Conservation (phyloP, 2,113 vertebrate species). For the Octodon degus region DNA sequence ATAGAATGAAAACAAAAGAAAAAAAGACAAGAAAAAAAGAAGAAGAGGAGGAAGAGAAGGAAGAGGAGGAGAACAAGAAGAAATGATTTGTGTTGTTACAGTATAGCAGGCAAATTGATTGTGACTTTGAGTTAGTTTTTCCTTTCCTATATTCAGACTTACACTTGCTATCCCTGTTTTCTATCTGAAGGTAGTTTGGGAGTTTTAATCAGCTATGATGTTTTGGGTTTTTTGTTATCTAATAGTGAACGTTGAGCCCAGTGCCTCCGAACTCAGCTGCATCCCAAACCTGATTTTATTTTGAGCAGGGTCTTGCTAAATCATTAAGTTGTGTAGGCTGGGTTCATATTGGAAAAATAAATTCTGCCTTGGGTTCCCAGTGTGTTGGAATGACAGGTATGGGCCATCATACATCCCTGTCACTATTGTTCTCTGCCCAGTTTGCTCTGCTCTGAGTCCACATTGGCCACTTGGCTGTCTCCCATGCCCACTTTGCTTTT, state of each 20-base stretch:
- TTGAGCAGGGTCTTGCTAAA: neutral
- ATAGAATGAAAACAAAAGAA: too few relatives aligned
- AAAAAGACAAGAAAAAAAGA: rapidly evolving
- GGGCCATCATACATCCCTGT: neutral
- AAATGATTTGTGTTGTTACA: neutral
- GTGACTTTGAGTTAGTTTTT: neutral
- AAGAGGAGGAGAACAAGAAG: neutral
- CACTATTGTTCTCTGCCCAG: neutral
- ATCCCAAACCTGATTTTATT: neutral
- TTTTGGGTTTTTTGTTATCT: neutral
- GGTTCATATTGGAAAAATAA: neutral
- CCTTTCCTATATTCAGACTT: neutral
- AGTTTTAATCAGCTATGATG: neutral
- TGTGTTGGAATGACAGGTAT: neutral
- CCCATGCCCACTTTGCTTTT: neutral
- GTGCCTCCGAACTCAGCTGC: neutral
- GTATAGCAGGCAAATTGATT: neutral
- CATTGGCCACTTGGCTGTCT: neutral
- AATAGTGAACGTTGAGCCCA: neutral
- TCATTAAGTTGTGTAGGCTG: neutral
- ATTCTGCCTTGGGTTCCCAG: neutral
- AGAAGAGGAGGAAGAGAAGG: too few relatives aligned
- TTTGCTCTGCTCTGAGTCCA: neutral
- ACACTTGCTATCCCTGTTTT: neutral
- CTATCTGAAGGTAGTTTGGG: neutral